A percentile compares a stretch with the other conserved stretches of the same genome.
Conservation (phyloP, 2,797 vertebrate species). For the Gambusia yucatana region DNA sequence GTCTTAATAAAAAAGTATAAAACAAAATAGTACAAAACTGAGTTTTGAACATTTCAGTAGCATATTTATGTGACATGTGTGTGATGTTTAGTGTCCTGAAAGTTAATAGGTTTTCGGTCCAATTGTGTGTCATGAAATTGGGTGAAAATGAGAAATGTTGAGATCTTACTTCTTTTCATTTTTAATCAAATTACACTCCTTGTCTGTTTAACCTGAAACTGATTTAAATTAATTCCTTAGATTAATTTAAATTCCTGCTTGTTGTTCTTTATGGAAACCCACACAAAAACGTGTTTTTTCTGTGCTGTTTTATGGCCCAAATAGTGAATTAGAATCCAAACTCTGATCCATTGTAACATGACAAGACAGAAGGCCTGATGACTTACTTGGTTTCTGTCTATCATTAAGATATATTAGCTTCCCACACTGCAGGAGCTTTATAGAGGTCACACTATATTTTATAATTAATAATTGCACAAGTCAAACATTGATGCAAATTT, state of each 20-base stretch:
- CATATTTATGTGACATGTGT: background rate
- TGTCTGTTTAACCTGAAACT: constrained; percentile 57
- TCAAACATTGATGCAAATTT: too few relatives aligned
- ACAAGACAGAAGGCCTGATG: constrained; percentile 54
- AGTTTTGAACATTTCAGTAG: background rate
- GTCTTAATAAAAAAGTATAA: background rate
- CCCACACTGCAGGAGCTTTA: constrained; percentile 48
- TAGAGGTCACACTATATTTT: background rate
- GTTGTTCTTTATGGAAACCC: constrained; percentile 64
- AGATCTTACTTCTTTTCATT: constrained; percentile 46
- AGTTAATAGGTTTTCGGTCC: background rate
- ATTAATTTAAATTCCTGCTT: constrained; percentile 76
- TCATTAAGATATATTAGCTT: constrained; percentile 18
- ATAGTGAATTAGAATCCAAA: constrained; percentile 79
- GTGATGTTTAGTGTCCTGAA: background rate
- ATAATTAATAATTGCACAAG: too few relatives aligned
- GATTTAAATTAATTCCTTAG: constrained; percentile 59
- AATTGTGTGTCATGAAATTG: constrained; percentile 1
- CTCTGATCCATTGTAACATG: constrained; percentile 71
- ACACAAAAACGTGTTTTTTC: constrained; percentile 41
- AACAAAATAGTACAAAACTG: too few relatives aligned
- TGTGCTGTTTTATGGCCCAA: constrained; percentile 67
- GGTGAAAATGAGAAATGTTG: constrained; percentile 19
- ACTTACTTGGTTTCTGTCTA: constrained; percentile 35
- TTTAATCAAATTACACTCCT: constrained; percentile 66